Evolutionary conservation across 64 coral and sea anemone species (phyloP).

Genomic region (Cladopsammia gracilis): DNA sequence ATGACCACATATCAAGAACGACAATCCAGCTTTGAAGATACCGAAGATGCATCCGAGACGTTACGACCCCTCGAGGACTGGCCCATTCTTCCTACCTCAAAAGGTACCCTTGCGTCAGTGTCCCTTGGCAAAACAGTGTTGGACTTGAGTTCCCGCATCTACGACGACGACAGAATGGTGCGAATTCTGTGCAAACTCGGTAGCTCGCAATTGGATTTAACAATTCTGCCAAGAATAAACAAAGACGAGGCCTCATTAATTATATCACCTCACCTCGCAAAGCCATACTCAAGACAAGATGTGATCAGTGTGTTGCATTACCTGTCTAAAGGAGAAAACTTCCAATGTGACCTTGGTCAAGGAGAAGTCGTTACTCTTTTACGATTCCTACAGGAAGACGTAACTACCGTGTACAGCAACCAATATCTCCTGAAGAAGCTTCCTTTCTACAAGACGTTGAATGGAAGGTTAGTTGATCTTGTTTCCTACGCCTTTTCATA

Average conservation of each 20-base stretch:
- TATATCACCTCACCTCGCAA: constrained; percentile 71
- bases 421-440: constrained; percentile 68
- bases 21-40: constrained; percentile 68
- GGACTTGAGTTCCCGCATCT: constrained; percentile 69
- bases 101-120: constrained; percentile 72
- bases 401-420: constrained; percentile 90
- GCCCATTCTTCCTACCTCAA: constrained; percentile 88
- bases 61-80: constrained; percentile 85
- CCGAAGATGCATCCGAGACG: constrained; percentile 72
- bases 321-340: constrained; percentile 70
- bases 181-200: constrained; percentile 79
- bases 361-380: constrained; percentile 74
- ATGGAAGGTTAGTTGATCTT: constrained; percentile 70
- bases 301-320: constrained; percentile 74
- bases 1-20: constrained; percentile 72
- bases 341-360: constrained; percentile 58
- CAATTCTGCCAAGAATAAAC: constrained; percentile 67
- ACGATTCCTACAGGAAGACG: constrained; percentile 91
- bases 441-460: constrained; percentile 82
- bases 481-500: constrained; percentile 63
- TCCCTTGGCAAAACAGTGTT: constrained; percentile 88
- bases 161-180: constrained; percentile 59
- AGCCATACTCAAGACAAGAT: constrained; percentile 80
- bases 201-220: constrained; percentile 82
- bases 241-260: constrained; percentile 64